These are phyloP conservation scores for Poeciliopsis occidentalis DNA, from an alignment of 2,113 vertebrate species.

Conservation along the genomic window DNA sequence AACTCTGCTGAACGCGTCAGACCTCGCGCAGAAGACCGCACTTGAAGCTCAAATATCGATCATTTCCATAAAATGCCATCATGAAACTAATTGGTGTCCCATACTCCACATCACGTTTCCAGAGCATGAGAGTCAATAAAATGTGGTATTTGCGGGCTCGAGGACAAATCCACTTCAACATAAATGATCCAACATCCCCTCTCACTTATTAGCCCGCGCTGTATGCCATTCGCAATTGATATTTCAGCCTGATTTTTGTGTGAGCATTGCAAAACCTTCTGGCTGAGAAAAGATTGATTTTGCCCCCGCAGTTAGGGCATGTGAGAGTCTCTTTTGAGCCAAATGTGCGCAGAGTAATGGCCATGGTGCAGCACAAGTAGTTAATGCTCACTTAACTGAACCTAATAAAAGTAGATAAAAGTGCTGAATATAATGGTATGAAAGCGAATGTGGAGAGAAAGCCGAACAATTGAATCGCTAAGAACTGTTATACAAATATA, in stretches of 20 bases:
- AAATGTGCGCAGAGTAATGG: conserved; percentile 55
- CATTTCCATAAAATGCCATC: conserved; percentile 72
- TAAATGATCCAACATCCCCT: conserved; percentile 65
- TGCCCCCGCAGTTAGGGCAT: conserved; percentile 27
- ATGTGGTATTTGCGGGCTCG: conserved; percentile 70
- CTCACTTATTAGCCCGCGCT: conserved; percentile 37
- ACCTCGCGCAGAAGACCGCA: conserved; percentile 78
- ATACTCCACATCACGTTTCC: conserved; percentile 66
- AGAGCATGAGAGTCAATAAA: conserved; percentile 73
- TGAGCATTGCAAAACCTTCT: conserved; percentile 61
- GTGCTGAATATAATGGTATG: conserved; percentile 46
- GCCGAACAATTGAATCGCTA: conserved; percentile 35
- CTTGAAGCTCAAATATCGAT: conserved; percentile 73
- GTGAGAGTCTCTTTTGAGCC: conserved; percentile 67
- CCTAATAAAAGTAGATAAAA: conserved; percentile 57
- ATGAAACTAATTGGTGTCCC: conserved; percentile 68
- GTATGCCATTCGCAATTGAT: conserved; percentile 28
- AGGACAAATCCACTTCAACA: conserved; percentile 59
- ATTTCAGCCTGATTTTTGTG: conserved; percentile 40
- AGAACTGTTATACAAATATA: conserved; percentile 32
- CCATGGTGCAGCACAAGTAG: conserved; percentile 55
- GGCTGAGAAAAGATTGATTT: conserved; percentile 57
- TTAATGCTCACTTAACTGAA: conserved; percentile 64
- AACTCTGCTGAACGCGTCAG: conserved; percentile 59
- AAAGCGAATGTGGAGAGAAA: conserved; percentile 51